Conservation (phyloP, 1,140 invertebrate genomes). For the Drosophila albomicans region DNA sequence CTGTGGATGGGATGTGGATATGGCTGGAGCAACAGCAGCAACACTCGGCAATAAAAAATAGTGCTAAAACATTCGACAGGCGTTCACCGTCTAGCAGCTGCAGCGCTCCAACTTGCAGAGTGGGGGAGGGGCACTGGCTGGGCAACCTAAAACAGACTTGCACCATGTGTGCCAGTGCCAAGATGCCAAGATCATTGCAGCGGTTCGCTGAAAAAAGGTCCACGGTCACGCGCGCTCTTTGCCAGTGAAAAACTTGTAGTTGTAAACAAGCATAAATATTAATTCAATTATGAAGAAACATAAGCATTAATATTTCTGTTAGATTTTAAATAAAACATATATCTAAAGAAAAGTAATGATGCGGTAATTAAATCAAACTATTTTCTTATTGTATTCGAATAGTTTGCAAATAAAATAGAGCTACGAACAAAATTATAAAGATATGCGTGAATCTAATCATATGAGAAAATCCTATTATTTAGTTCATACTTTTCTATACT, state of each 20-base stretch:
- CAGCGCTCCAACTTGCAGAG: constrained; percentile 14
- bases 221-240: constrained; percentile 76
- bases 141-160: constrained; percentile 73
- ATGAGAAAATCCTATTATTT: too few relatives aligned
- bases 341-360: too few relatives aligned
- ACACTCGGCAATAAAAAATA: constrained; percentile 77
- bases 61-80: constrained; percentile 81
- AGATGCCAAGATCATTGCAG: constrained; percentile 65
- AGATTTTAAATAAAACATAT: too few relatives aligned
- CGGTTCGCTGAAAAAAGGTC: constrained; percentile 53
- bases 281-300: background rate
- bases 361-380: too few relatives aligned
- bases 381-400: too few relatives aligned
- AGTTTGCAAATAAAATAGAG: too few relatives aligned
- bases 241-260: constrained; percentile 42
- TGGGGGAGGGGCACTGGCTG: background rate
- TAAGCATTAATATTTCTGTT: background rate
- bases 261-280: background rate
- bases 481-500: too few relatives aligned
- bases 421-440: too few relatives aligned
- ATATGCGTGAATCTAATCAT: too few relatives aligned
- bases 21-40: background rate
- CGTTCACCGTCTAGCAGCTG: constrained; percentile 51
- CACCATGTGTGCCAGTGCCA: constrained; percentile 77
- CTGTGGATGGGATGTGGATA: background rate